Evolutionary conservation across 92 coral and sea anemone species (phyloP).

Genomic region (Phenganax marumi): DNA sequence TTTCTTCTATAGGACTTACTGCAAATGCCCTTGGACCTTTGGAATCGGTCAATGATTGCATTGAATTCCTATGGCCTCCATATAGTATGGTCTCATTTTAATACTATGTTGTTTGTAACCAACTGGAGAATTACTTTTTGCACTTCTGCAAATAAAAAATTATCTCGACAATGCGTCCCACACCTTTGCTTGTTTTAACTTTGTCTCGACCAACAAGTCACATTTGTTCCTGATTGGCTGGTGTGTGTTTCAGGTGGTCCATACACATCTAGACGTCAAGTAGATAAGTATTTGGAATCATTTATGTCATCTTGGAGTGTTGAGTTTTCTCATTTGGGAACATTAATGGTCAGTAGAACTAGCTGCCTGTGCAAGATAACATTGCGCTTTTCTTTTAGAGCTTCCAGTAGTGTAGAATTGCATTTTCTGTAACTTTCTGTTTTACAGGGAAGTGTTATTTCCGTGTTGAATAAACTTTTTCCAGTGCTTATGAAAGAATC

Average conservation of each 20-base stretch:
- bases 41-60: conserved; percentile 83
- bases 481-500: conserved; percentile 36
- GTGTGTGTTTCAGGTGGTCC: conserved; percentile 21
- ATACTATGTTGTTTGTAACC: neutral
- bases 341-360: conserved; percentile 14
- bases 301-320: conserved; percentile 33
- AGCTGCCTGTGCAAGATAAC: too few species aligned
- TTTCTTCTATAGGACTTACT: conserved; percentile 63
- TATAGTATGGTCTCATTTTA: conserved; percentile 54
- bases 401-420: neutral
- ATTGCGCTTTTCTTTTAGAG: neutral
- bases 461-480: conserved; percentile 34
- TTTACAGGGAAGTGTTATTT: conserved; percentile 28
- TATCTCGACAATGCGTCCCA: too few species aligned
- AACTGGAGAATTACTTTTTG: neutral
- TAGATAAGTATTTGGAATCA: conserved; percentile 34
- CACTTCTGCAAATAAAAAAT: neutral
- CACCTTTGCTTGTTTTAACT: neutral
- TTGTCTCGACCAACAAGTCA: neutral
- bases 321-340: conserved; percentile 25
- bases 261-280: conserved; percentile 28
- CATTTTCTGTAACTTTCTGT: neutral
- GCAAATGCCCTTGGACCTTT: conserved; percentile 76
- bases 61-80: conserved; percentile 85
- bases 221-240: neutral